A percentile compares a stretch with the other conserved stretches of the same genome.
Evolutionary conservation across 2,888 invertebrate species (phyloP).

Genomic region (Melanotus villosus): DNA sequence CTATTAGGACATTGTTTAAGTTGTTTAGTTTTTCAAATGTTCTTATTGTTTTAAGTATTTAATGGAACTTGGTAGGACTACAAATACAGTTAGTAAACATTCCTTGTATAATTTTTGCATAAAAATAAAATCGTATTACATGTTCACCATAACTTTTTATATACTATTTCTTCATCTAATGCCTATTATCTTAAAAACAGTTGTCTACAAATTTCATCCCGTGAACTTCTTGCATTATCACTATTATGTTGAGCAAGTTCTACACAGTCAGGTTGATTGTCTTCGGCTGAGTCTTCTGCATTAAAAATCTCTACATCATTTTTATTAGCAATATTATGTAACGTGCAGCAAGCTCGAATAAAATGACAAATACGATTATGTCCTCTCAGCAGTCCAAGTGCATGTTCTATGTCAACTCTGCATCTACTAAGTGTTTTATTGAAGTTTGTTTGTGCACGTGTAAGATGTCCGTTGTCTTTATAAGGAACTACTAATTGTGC

Average conservation of each 20-base stretch:
- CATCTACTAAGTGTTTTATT: slow-evolving; percentile 33
- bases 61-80: too few relatives aligned
- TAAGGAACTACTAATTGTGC: slow-evolving; percentile 32
- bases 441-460: slow-evolving; percentile 29
- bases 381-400: too few relatives aligned
- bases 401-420: slow-evolving; percentile 35
- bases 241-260: neutral
- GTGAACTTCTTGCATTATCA: neutral
- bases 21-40: too few relatives aligned
- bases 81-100: too few relatives aligned
- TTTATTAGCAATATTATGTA: slow-evolving; percentile 31
- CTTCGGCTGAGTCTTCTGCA: neutral
- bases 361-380: slow-evolving; percentile 34
- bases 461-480: slow-evolving; percentile 38
- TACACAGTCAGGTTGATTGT: neutral
- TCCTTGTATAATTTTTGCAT: too few relatives aligned
- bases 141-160: neutral
- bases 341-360: slow-evolving; percentile 25
- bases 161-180: neutral
- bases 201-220: slow-evolving; percentile 2
- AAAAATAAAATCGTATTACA: neutral
- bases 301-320: neutral
- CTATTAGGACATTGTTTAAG: too few relatives aligned
- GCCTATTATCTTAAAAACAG: neutral
- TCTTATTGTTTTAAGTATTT: too few relatives aligned